Evolutionary conservation across 1,140 invertebrate species (phyloP).

Genomic region (Schlechtendalia chinensis): DNA sequence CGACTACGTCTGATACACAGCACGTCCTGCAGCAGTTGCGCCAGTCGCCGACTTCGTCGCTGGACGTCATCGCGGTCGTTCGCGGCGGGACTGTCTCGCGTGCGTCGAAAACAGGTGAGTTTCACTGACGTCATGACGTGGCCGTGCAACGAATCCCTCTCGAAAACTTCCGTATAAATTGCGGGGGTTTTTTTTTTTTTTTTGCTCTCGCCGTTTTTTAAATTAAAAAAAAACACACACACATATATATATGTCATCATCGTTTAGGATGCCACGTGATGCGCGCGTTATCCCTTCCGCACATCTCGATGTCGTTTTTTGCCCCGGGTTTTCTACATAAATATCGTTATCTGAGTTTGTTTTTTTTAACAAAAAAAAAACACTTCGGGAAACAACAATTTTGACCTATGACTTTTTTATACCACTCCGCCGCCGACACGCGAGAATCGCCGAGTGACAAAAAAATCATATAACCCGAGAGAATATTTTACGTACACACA

Average conservation of each 20-base stretch:
- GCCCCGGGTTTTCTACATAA: background rate
- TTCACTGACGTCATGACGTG: no score
- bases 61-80: background rate
- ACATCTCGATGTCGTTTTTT: background rate
- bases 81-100: background rate
- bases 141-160: no score
- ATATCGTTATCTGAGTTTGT: conserved; percentile 2
- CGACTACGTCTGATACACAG: conserved; percentile 33
- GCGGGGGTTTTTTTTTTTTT: background rate
- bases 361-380: conserved; percentile 18
- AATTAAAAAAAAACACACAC: conserved; percentile 1
- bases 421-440: background rate
- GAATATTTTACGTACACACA: no score
- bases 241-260: background rate
- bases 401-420: conserved; percentile 7
- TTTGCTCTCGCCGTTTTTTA: background rate
- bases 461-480: background rate
- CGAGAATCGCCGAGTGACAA: background rate
- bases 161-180: background rate
- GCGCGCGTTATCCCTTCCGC: background rate
- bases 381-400: background rate
- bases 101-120: conserved; percentile 6
- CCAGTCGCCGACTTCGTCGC: background rate
- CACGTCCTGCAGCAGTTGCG: background rate
- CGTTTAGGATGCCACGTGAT: background rate